Conservation (phyloP, 2,797 vertebrate genomes). For the Coregonus ussuriensis region DNA sequence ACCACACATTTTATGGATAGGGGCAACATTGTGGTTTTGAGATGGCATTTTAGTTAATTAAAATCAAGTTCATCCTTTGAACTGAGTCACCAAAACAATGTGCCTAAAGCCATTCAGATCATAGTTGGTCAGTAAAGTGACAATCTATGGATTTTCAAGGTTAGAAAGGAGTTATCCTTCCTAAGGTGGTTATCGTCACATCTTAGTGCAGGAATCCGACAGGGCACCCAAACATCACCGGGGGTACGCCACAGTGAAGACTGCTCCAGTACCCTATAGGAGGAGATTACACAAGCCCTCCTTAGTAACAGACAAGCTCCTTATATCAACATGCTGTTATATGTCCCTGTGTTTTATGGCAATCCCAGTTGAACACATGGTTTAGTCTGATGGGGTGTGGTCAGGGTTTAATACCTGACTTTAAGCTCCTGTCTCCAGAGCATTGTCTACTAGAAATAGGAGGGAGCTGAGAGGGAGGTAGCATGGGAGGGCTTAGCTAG, state of each 20-base stretch:
- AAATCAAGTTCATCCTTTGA: not conserved
- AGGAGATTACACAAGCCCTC: not conserved
- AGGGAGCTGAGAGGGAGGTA: not conserved
- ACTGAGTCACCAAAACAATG: not conserved
- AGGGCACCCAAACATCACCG: slow-evolving; percentile 36
- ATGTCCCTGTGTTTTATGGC: slow-evolving; percentile 1
- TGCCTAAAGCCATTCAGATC: not conserved
- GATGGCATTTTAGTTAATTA: not conserved
- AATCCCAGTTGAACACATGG: slow-evolving; percentile 5
- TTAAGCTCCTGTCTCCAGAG: slow-evolving; percentile 21
- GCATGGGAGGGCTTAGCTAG: slow-evolving; percentile 10
- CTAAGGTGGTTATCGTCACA: slow-evolving; percentile 33
- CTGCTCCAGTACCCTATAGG: not conserved
- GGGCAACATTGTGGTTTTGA: not conserved
- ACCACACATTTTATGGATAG: not conserved
- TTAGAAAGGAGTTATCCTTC: slow-evolving; percentile 15
- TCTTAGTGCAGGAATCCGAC: slow-evolving; percentile 29
- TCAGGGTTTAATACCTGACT: slow-evolving; percentile 2
- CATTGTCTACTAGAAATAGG: slow-evolving; percentile 1
- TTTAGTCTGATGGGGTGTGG: slow-evolving; percentile 17
- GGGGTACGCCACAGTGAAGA: slow-evolving; percentile 29
- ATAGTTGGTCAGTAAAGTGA: slow-evolving; percentile 9
- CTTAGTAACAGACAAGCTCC: not conserved
- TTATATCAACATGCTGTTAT: slow-evolving; percentile 7
- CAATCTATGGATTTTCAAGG: slow-evolving; percentile 17